These are phyloP conservation scores for Epinotia brunnichana DNA, from an alignment of 2,888 invertebrate species.

Conservation along the genomic window DNA sequence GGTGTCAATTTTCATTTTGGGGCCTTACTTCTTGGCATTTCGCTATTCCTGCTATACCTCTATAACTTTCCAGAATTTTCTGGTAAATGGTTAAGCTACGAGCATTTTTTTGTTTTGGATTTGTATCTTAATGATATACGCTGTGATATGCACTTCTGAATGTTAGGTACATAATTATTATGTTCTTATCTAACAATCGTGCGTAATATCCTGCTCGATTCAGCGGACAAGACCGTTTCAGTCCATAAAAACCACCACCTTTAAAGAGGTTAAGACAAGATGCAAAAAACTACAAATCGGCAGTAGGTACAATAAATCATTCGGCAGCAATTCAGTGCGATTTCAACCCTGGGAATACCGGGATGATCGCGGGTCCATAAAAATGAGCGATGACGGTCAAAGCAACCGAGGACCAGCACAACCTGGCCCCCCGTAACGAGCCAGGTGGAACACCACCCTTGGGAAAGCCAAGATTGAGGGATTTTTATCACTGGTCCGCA, in stretches of 20 bases:
- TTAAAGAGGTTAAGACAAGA: neutral
- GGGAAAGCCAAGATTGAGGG: conserved; percentile 8
- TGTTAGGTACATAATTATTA: too few species aligned
- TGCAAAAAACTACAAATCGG: conserved; percentile 21
- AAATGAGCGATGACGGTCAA: conserved; percentile 42
- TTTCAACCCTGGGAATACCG: conserved; percentile 17
- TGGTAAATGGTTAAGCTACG: too few species aligned
- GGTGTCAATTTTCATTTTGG: too few species aligned
- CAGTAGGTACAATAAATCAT: conserved; percentile 36
- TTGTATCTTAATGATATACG: too few species aligned
- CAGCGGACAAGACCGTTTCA: neutral
- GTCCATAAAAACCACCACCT: neutral
- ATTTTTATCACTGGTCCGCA: conserved; percentile 25
- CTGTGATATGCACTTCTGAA: too few species aligned
- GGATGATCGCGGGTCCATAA: conserved; percentile 36
- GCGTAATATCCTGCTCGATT: neutral
- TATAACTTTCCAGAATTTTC: too few species aligned
- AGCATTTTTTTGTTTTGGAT: too few species aligned
- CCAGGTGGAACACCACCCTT: conserved; percentile 13
- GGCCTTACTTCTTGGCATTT: too few species aligned
- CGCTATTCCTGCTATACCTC: too few species aligned
- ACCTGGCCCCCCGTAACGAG: conserved; percentile 29
- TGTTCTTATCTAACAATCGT: too few species aligned
- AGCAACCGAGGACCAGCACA: conserved; percentile 5
- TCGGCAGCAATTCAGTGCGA: conserved; percentile 22